phyloP scores from a whole-genome alignment of 2,888 invertebrate species.

The Heliconius ismenius region DNA sequence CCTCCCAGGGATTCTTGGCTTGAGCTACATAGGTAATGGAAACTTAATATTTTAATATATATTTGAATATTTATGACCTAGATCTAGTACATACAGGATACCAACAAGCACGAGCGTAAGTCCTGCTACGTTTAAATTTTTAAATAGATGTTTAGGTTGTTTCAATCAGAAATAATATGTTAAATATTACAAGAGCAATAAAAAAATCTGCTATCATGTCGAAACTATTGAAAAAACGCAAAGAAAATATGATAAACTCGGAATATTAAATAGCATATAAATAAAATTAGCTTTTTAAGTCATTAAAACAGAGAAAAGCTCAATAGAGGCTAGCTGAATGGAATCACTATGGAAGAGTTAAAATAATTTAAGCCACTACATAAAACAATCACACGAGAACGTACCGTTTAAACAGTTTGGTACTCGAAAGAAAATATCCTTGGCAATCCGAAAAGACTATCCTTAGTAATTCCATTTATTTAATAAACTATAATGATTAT shows the following conservation, averaged over 20 bases:
- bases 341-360: conserved; percentile 63
- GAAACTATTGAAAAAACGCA: too few species aligned
- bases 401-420: conserved; percentile 38
- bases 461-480: conserved; percentile 76
- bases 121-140: too few species aligned
- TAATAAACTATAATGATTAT: conserved; percentile 40
- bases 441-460: conserved; percentile 48
- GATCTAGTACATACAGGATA: not conserved
- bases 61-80: not conserved
- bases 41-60: conserved; percentile 6
- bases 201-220: too few species aligned
- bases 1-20: conserved; percentile 95
- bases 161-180: too few species aligned
- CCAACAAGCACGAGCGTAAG: not conserved
- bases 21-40: conserved; percentile 56
- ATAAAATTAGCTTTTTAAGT: not conserved
- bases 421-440: conserved; percentile 30
- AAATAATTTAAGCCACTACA: conserved; percentile 27
- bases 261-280: not conserved
- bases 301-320: not conserved
- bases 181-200: too few species aligned
- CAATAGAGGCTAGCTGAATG: conserved; percentile 51
- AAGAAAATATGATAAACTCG: not conserved
- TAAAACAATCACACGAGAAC: conserved; percentile 26
- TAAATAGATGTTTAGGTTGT: too few species aligned